Evolutionary conservation across 2,888 invertebrate genomes (phyloP).

Genomic region (Melikaiella ostensackeni): DNA sequence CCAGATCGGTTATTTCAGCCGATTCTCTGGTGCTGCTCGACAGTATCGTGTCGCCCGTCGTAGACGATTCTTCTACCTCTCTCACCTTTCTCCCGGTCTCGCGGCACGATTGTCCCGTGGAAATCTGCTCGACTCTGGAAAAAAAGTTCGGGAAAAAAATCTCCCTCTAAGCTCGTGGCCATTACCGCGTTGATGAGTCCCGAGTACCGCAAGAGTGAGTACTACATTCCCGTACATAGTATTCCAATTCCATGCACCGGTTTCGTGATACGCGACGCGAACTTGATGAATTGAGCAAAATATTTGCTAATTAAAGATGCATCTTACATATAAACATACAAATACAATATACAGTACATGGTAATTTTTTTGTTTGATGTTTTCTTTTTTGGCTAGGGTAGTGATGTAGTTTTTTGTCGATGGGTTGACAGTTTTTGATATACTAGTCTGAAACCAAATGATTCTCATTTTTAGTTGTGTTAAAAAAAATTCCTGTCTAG

Average conservation of each 20-base stretch:
- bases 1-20: constrained; percentile 74
- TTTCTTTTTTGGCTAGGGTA: no score
- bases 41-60: constrained; percentile 74
- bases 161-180: constrained; percentile 8
- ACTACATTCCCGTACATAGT: constrained; percentile 39
- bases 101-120: constrained; percentile 12
- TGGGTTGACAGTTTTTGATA: no score
- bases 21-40: constrained; percentile 68
- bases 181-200: constrained; percentile 55
- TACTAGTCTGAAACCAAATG: no score
- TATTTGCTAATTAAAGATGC: neutral
- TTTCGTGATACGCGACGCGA: constrained; percentile 45
- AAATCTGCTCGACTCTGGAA: constrained; percentile 24
- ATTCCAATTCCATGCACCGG: constrained; percentile 43
- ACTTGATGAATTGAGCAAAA: neutral
- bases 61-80: constrained; percentile 63
- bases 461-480: no score
- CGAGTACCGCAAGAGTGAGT: constrained; percentile 59
- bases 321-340: neutral
- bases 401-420: no score
- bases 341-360: neutral
- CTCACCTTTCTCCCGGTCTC: constrained; percentile 42
- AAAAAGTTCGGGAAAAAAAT: constrained; percentile 18
- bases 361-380: no score
- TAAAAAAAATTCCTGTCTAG: no score